These are phyloP conservation scores for Temnothorax longispinosus DNA, from an alignment of 1,140 invertebrate genomes.

Conservation along the genomic window DNA sequence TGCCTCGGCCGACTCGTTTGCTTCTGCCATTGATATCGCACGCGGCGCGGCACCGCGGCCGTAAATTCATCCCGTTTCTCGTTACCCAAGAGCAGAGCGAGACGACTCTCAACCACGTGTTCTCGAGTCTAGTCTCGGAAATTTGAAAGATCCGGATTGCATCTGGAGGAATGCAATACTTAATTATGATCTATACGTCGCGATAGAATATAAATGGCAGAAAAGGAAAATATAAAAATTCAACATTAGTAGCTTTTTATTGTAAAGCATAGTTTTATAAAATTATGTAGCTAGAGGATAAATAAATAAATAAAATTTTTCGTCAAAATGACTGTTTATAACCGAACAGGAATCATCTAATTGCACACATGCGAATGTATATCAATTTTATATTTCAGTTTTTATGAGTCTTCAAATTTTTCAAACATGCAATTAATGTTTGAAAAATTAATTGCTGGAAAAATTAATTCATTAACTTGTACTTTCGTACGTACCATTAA, in stretches of 20 bases:
- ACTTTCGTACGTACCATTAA: background rate
- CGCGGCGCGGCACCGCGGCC: constrained; percentile 38
- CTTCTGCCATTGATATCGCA: constrained; percentile 71
- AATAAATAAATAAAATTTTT: constrained; percentile 20
- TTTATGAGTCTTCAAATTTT: background rate
- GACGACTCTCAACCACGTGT: background rate
- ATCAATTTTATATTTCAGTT: background rate
- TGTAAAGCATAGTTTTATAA: background rate
- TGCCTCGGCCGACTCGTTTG: constrained; percentile 64
- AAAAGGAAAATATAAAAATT: background rate
- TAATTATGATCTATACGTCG: background rate
- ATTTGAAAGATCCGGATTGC: background rate
- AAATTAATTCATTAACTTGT: background rate
- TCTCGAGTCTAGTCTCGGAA: background rate
- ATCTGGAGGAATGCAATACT: background rate
- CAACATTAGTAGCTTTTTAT: background rate
- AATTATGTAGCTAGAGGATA: background rate
- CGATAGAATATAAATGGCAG: background rate
- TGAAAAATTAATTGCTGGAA: background rate
- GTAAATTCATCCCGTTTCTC: constrained; percentile 70
- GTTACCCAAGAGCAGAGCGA: constrained; percentile 19
- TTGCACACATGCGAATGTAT: background rate
- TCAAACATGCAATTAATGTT: background rate
- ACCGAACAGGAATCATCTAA: background rate
- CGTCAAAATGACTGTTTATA: background rate